Evolutionary conservation across 2,888 invertebrate species (phyloP).

Genomic region (Cheilosia vernalis): DNA sequence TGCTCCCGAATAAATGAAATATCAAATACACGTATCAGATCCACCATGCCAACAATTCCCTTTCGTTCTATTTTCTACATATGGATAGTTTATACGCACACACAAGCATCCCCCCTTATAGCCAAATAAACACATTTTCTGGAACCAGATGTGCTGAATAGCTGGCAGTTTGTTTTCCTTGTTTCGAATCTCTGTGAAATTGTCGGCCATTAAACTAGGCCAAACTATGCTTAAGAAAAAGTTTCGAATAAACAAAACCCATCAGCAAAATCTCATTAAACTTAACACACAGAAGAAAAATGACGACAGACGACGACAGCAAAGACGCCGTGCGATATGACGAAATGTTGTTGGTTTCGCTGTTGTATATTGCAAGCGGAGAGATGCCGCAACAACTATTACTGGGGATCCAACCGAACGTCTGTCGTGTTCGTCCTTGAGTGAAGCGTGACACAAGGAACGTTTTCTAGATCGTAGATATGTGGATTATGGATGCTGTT

Average conservation of each 20-base stretch:
- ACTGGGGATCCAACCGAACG: constrained; percentile 6
- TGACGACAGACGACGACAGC: not conserved
- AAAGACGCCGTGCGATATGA: constrained; percentile 14
- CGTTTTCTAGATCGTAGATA: constrained; percentile 60
- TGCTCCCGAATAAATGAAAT: not conserved
- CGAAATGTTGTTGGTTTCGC: constrained; percentile 19
- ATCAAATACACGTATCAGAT: constrained; percentile 19
- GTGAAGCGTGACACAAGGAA: constrained; percentile 51
- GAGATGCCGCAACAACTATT: constrained; percentile 47
- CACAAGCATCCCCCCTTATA: constrained; percentile 15
- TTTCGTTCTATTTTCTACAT: constrained; percentile 18
- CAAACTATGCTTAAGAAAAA: constrained; percentile 62
- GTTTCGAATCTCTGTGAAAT: constrained; percentile 27
- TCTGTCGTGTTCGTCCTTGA: constrained; percentile 57
- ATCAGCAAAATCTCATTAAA: constrained; percentile 71
- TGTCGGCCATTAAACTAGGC: constrained; percentile 56
- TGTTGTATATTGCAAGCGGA: constrained; percentile 22
- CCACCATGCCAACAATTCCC: constrained; percentile 31
- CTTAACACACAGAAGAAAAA: constrained; percentile 42
- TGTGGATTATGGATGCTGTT: constrained; percentile 7
- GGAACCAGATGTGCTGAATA: constrained; percentile 42
- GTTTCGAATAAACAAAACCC: constrained; percentile 58
- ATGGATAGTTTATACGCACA: constrained; percentile 3
- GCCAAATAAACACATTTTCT: constrained; percentile 51
- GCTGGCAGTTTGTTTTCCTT: constrained; percentile 5